Evolutionary conservation across 2,113 vertebrate species (phyloP), one percentile per base, ranked within the genome.

Genomic region (Poeciliopsis occidentalis): DNA sequence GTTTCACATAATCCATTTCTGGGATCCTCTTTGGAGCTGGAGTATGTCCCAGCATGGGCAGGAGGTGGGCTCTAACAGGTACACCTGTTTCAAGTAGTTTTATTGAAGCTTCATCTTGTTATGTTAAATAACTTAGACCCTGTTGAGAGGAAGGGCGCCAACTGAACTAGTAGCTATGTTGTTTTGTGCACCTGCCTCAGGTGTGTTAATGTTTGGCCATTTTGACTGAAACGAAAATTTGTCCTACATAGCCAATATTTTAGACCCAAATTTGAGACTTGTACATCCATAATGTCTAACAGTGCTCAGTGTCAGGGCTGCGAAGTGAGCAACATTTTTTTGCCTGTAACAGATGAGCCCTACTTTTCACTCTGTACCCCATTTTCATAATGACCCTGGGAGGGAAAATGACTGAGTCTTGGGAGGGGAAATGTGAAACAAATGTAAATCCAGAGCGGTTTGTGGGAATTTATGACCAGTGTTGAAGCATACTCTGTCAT

Each of bases 401-500:
- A 75, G 34, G 41, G 51, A 63, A 65, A 76, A 61, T 19, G 85
- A 79, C 74, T 62, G 84, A 72, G 64, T 51, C 60, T 5, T 29
- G 29, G 63, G 60, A 27, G 64, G 60, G 54, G 69, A 54, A 60
- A 12, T 32, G 41, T 17, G 66, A 71, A 26, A 76, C 30, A 79
- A 78, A 73, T 76, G 66, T 76, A 84, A 88, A 89, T 89, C 72
- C 65, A 34, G 83, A 86, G 69, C 85, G 84, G 62, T 82, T 81
- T 79, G 32, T 86, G 77, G 86, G 84, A 86, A 92, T 94, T 88
- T 83, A 87, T 85, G 80, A 80, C 73, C 78, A 64, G 12, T 1
- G 29, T 29, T 60, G 86, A 90, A 81, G 89, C 60, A 7, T 67
- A 92, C 83, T 94, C 90, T 81, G 90, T 92, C 93, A 92, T 90